Evolutionary conservation across 2,888 invertebrate genomes (phyloP), one percentile per base, ranked within the genome.

Genomic region (Pilophorus perplexus): DNA sequence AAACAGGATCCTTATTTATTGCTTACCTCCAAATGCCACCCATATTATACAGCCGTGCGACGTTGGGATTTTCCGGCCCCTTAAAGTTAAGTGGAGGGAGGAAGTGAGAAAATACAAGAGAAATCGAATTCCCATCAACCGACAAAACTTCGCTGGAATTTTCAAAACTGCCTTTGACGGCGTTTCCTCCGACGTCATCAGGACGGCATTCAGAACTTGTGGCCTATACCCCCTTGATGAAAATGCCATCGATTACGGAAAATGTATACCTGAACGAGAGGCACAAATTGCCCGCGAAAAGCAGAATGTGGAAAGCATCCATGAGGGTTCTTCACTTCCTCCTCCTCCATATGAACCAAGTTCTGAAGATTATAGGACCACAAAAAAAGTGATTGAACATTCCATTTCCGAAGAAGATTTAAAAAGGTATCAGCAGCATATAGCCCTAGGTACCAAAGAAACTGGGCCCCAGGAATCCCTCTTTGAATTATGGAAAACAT

Each of bases 31-130:
- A 74, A 67, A 68, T 70, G 67, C 67, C 66, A 69, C 74, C 73
- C n/a, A 50, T 23, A 75, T 74, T 74, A 73, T 76, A 14, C 74
- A 75, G 65, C 60, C 70, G 70, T 76, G 40, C 59, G 72, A 23
- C 73, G 76, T 70, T 12, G 37, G n/a, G 73, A 74, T 52, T 54
- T 72, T 22, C 33, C 67, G 1, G 38, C 54, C 70, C 0, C 42
- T 70, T n/a, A 71, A 70, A 67, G 57, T 23, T 27, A 60, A 20
- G 6, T 70, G 70, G 69, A 55, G 38, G 25, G 37, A 67, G 10
- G 42, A 46, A 16, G 65, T 69, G 16, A 20, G 66, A 46, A 27
- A 38, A n/a, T 14, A 18, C 50, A 67, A 70, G 16, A 71, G 73
- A 55, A 65, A 71, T 25, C 71, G 71, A 12, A 22, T 68, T 64